phyloP scores from a whole-genome alignment of 2,113 vertebrate species.

The Gambusia affinis region DNA sequence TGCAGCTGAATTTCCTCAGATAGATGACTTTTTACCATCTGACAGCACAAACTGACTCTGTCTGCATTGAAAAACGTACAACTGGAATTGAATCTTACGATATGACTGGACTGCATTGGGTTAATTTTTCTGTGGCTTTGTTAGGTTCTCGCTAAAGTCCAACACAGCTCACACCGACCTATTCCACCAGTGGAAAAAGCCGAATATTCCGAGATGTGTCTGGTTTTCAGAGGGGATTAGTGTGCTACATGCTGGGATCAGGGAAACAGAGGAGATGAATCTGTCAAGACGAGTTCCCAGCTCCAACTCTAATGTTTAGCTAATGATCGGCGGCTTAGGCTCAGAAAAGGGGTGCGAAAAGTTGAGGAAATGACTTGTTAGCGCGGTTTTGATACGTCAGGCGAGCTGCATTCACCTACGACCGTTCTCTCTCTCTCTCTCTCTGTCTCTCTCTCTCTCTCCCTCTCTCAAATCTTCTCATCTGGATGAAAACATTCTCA shows the following conservation, averaged over 20 bases:
- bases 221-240: conserved; percentile 62
- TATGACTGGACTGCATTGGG: not conserved
- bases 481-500: conserved; percentile 89
- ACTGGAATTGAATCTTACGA: not conserved
- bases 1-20: not conserved
- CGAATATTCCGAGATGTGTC: conserved; percentile 35
- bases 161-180: not conserved
- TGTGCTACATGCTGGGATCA: conserved; percentile 64
- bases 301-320: conserved; percentile 75
- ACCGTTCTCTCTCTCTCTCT: conserved; percentile 61
- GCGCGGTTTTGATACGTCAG: conserved; percentile 69
- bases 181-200: conserved; percentile 3
- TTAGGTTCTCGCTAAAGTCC: not conserved
- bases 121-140: not conserved
- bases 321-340: conserved; percentile 74
- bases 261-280: conserved; percentile 70
- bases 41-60: not conserved
- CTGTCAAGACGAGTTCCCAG: conserved; percentile 74
- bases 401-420: conserved; percentile 69
- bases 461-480: conserved; percentile 76
- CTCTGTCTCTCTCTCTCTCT: too few relatives aligned
- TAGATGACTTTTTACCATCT: too few relatives aligned
- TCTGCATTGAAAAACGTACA: not conserved
- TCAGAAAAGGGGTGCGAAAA: conserved; percentile 59
- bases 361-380: conserved; percentile 82